Base-by-base conservation (phyloP, 2,888 invertebrate genomes). In the Diarsia brunnea region DNA sequence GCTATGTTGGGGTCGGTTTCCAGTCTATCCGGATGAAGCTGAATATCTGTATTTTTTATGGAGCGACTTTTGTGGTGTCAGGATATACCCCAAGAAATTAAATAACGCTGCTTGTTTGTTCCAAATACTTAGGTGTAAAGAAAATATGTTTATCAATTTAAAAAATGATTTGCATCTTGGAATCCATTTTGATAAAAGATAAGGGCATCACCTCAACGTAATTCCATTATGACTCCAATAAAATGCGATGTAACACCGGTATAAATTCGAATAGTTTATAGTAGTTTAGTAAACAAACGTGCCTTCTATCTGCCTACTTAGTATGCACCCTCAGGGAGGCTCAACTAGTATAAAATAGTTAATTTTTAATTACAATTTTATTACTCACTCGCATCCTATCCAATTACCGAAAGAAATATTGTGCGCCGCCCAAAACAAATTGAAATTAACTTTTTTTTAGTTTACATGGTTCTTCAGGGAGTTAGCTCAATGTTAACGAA, bases 291-390 rank as follows among this genome's bases (percentile, higher is more conserved):
- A 94, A 95, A 95, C 95, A 96, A 95, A 95, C 93, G 94, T 88
- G 91, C 86, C 85, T 75, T 85, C 89, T 93, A 93, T 93, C 92
- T 89, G 84, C 89, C 95, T 96, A 93, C 92, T 96, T 96, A 95
- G 86, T 96, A 96, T 96, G 95, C 96, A 96, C 96, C 96, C 96
- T 93, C 83, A 85, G 94, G 94, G 93, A 93, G 91, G 91, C 89
- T 91, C 91, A 90, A 91, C 91, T 93, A 91, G 93, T 93, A 95
- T 94, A 92, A 95, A 94, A 95, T 95, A 94, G 95, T 96, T 95
- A 95, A 96, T 95, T 96, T 96, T 96, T 96, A 96, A 96, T 96
- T 95, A 96, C 95, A 94, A 91, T 96, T 96, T 96, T 96, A 96
- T 95, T 95, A 96, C 95, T 89, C 89, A 90, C 90, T 89, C 92